Evolutionary conservation across 2,113 vertebrate genomes (phyloP).

Genomic region (Tapirus terrestris): DNA sequence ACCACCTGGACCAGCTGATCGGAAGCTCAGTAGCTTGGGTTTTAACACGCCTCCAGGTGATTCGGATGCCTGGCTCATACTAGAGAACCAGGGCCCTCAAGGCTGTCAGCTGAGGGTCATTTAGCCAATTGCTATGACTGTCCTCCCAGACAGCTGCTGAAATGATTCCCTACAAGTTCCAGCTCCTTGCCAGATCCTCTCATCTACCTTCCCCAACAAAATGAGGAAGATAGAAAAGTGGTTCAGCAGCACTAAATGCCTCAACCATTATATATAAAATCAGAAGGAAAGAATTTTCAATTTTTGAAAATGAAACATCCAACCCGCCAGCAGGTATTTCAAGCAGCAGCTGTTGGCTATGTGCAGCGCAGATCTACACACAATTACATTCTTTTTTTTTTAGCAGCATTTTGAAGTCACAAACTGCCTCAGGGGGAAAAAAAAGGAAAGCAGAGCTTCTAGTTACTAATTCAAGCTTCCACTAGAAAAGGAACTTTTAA

Average conservation of each 20-base stretch:
- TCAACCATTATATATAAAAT: conserved; percentile 68
- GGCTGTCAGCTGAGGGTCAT: neutral
- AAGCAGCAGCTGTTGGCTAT: conserved; percentile 51
- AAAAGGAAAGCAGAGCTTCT: conserved; percentile 53
- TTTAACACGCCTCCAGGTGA: neutral
- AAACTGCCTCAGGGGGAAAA: conserved; percentile 56
- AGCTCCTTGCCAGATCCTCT: conserved; percentile 45
- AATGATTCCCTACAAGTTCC: conserved; percentile 32
- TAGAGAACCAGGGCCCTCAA: neutral
- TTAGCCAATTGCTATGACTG: neutral
- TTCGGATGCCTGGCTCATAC: neutral
- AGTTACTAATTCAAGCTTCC: conserved; percentile 72
- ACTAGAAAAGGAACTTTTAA: conserved; percentile 59
- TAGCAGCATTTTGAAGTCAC: conserved; percentile 68
- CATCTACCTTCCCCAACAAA: conserved; percentile 62
- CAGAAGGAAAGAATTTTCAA: conserved; percentile 73
- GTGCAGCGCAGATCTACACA: conserved; percentile 31
- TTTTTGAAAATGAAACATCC: conserved; percentile 74
- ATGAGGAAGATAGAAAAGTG: conserved; percentile 54
- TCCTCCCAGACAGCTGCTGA: neutral
- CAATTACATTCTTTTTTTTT: neutral
- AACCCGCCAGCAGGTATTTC: conserved; percentile 64
- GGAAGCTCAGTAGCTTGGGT: neutral
- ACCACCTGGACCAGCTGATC: neutral
- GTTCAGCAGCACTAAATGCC: conserved; percentile 47